These are phyloP conservation scores for Graptemys geographica DNA, from an alignment of 2,797 vertebrate species.

Conservation along the genomic window DNA sequence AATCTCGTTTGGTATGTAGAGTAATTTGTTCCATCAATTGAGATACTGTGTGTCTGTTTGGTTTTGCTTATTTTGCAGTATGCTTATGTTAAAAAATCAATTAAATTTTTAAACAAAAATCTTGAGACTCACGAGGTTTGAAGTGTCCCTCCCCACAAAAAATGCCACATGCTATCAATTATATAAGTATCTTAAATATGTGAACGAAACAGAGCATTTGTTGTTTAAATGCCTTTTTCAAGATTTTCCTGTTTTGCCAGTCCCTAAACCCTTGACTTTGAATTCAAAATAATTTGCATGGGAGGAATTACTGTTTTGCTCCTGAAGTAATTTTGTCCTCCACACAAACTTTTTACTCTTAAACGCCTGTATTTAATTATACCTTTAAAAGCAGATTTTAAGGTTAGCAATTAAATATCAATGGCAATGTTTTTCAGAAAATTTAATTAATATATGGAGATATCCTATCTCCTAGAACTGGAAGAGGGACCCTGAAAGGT, in stretches of 20 bases:
- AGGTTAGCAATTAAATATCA: conserved; percentile 35
- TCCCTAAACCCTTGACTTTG: conserved; percentile 55
- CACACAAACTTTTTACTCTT: conserved; percentile 46
- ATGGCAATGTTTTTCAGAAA: not conserved
- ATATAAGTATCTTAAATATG: not conserved
- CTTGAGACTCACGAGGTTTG: not conserved
- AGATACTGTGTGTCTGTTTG: not conserved
- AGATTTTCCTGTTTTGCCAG: conserved; percentile 63
- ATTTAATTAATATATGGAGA: not conserved
- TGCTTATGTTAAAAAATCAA: not conserved
- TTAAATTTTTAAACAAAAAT: conserved; percentile 41
- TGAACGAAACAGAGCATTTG: not conserved
- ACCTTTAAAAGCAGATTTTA: conserved; percentile 14
- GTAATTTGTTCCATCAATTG: conserved; percentile 39
- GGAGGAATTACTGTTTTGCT: conserved; percentile 62
- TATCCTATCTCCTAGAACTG: too few relatives aligned
- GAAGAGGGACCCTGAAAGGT: too few relatives aligned
- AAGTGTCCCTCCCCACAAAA: conserved; percentile 44
- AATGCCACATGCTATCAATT: conserved; percentile 64
- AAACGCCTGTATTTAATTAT: conserved; percentile 46
- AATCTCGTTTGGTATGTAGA: not conserved
- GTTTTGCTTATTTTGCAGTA: not conserved
- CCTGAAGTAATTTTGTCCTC: conserved; percentile 44
- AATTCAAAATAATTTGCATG: conserved; percentile 51
- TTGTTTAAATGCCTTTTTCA: conserved; percentile 62